Evolutionary conservation across 2,888 invertebrate genomes (phyloP).

Genomic region (Enchytraeus crypticus): DNA sequence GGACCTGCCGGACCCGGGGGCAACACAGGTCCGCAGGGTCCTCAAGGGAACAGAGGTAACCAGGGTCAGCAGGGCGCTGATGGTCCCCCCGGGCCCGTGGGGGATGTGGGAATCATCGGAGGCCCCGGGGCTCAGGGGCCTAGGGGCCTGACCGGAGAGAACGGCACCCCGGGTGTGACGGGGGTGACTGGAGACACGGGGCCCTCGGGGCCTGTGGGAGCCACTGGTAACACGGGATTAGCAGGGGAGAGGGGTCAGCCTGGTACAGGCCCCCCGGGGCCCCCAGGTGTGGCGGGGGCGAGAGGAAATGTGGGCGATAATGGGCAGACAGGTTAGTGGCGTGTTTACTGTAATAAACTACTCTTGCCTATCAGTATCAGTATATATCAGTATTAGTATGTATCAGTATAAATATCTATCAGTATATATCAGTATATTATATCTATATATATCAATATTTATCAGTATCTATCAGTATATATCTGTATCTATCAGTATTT

Average conservation of each 20-base stretch:
- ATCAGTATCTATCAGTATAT: no score
- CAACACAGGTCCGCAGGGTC: neutral
- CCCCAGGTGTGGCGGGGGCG: neutral
- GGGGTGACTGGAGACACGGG: constrained; percentile 6
- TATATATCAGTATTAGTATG: no score
- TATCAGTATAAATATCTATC: no score
- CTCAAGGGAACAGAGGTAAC: constrained; percentile 3
- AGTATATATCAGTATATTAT: no score
- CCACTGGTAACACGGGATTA: constrained; percentile 1
- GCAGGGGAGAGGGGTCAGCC: no score
- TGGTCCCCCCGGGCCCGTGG: no score
- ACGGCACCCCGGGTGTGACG: neutral
- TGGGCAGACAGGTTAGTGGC: neutral
- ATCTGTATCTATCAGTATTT: no score
- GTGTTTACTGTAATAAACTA: neutral
- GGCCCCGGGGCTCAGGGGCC: neutral
- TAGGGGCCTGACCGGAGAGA: neutral
- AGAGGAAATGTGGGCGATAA: neutral
- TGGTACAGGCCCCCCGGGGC: neutral
- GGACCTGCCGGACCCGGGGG: constrained; percentile 22
- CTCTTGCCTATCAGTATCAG: no score
- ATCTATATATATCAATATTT: no score
- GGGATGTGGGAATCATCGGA: no score
- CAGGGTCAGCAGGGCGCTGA: constrained; percentile 7
- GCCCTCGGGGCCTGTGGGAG: neutral